Evolutionary conservation across 2,888 invertebrate species (phyloP).

Genomic region (Deilephila porcellus): DNA sequence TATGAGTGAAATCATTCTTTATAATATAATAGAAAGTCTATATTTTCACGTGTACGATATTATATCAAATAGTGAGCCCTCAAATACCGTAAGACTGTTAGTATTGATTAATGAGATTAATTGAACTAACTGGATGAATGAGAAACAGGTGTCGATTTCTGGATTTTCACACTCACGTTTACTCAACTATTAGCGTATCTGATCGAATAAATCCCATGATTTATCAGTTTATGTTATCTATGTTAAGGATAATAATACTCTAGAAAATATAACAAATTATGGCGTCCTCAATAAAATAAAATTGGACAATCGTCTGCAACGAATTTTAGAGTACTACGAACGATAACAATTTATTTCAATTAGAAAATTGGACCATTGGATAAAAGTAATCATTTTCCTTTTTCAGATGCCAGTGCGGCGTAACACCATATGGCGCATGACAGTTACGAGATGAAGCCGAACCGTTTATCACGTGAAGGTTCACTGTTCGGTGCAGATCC

Average conservation of each 20-base stretch:
- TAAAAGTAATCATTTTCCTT: conserved; percentile 49
- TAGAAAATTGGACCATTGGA: conserved; percentile 58
- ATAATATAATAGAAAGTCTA: background rate
- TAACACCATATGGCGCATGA: conserved; percentile 72
- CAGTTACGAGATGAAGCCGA: conserved; percentile 79
- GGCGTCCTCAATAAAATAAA: background rate
- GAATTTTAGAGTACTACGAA: conserved; percentile 57
- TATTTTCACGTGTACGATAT: background rate
- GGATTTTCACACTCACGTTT: conserved; percentile 68
- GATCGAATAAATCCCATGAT: conserved; percentile 55
- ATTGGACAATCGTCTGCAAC: conserved; percentile 35
- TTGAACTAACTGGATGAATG: conserved; percentile 28
- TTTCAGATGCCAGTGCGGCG: conserved; percentile 79
- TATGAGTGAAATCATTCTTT: conserved; percentile 35
- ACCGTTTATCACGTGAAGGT: conserved; percentile 69
- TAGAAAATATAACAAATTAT: background rate
- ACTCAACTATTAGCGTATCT: conserved; percentile 60
- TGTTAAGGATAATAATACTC: background rate
- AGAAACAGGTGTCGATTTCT: conserved; percentile 52
- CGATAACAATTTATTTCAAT: conserved; percentile 58
- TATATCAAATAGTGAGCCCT: background rate
- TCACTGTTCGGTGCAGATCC: conserved; percentile 79
- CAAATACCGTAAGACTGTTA: background rate
- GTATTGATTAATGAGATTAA: conserved; percentile 19
- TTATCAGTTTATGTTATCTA: background rate